A percentile compares a stretch with the other conserved stretches of the same genome.
These are phyloP conservation scores for Brachionus koreanus DNA, from an alignment of 1,140 invertebrate genomes.

Conservation along the genomic window DNA sequence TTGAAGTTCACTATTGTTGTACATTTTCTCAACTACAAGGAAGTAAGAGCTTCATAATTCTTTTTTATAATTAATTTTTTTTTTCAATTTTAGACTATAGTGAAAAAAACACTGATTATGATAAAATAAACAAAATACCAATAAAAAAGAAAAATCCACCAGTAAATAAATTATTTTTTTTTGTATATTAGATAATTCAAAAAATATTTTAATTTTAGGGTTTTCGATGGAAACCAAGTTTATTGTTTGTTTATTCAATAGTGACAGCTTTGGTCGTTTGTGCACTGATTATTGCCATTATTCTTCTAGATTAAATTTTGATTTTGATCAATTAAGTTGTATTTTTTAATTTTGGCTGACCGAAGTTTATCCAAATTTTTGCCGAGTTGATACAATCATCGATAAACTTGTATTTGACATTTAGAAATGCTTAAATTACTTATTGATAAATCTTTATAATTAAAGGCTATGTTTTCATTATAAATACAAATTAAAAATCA, in stretches of 20 bases:
- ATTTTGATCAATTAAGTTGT: not conserved
- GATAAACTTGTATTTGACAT: not conserved
- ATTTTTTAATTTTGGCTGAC: not conserved
- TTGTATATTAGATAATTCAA: not conserved
- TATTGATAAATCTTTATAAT: not conserved
- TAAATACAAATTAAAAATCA: not conserved
- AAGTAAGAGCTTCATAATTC: not conserved
- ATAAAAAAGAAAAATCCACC: conserved; percentile 31
- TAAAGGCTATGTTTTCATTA: not conserved
- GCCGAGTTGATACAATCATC: not conserved
- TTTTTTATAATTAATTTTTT: not conserved
- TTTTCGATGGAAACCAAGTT: conserved; percentile 32
- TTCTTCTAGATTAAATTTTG: conserved; percentile 1
- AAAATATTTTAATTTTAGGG: conserved; percentile 5
- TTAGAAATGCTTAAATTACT: not conserved
- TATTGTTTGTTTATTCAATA: conserved; percentile 27
- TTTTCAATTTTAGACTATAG: conserved; percentile 23
- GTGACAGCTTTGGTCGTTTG: conserved; percentile 36
- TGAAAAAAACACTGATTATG: conserved; percentile 44
- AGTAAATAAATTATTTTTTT: not conserved
- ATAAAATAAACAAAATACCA: conserved; percentile 42
- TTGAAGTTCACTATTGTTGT: conserved; percentile 44
- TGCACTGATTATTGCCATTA: conserved; percentile 25
- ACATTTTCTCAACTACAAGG: conserved; percentile 44
- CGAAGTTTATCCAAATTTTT: not conserved